These are phyloP conservation scores for Gnathonemus longibarbis DNA, from an alignment of 2,113 vertebrate genomes.

Conservation along the genomic window DNA sequence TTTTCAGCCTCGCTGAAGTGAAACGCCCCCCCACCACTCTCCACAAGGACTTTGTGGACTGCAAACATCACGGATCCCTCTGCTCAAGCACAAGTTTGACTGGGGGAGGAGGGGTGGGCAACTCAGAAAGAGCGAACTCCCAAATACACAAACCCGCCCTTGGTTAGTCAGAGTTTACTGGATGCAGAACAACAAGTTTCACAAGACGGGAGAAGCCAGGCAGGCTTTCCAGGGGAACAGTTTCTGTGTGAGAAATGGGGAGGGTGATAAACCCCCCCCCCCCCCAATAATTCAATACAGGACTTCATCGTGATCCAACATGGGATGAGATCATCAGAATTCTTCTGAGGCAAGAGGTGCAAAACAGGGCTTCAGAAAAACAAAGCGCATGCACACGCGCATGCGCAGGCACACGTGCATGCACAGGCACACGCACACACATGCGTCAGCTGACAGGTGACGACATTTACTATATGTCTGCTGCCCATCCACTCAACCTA, in stretches of 20 bases:
- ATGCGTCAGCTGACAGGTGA: neutral
- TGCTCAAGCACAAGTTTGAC: neutral
- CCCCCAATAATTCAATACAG: neutral
- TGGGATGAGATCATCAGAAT: neutral
- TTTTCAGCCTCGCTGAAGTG: conserved; percentile 11
- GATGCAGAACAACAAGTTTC: neutral
- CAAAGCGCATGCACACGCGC: neutral
- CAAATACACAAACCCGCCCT: neutral
- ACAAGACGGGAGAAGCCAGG: neutral
- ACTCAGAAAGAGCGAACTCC: neutral
- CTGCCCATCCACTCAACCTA: neutral
- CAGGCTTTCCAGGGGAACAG: neutral
- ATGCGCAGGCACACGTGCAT: neutral
- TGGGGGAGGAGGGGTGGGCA: neutral
- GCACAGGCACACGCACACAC: neutral
- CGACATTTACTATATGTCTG: neutral
- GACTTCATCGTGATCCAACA: neutral
- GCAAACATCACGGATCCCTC: neutral
- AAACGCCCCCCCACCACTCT: neutral
- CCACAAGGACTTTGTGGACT: neutral
- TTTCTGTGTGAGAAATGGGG: no score
- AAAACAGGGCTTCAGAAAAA: neutral
- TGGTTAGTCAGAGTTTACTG: neutral
- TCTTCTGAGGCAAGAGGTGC: conserved; percentile 4
- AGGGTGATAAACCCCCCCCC: neutral